Evolutionary conservation across 2,888 invertebrate species (phyloP).

Genomic region (Eupelmus urozonus): DNA sequence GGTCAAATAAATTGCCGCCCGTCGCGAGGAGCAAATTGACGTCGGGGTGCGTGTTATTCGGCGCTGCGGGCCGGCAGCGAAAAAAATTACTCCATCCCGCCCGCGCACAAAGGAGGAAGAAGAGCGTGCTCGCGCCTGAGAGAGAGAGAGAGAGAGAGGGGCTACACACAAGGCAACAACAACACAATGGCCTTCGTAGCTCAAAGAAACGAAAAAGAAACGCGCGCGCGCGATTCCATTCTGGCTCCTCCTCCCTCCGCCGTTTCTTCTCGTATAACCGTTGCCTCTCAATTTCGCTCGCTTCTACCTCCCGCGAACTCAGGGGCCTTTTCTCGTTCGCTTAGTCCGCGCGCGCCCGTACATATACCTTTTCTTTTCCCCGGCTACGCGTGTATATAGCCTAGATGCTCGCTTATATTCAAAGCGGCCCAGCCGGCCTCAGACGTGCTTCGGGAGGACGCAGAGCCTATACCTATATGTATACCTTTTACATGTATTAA

Average conservation of each 20-base stretch:
- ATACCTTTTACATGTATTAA: conserved; percentile 35
- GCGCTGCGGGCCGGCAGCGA: not conserved
- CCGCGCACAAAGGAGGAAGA: not conserved
- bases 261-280: not conserved
- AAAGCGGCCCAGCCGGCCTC: not conserved
- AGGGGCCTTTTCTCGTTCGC: not conserved
- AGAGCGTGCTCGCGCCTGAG: not conserved
- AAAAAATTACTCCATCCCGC: conserved; percentile 8
- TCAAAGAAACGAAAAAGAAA: not conserved
- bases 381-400: not conserved
- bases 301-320: conserved; percentile 1
- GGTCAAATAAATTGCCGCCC: conserved; percentile 38
- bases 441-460: conserved; percentile 10
- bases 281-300: conserved; percentile 18
- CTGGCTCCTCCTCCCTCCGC: not conserved
- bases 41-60: conserved; percentile 25
- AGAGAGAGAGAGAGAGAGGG: too few species aligned
- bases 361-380: not conserved
- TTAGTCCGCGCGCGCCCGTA: not conserved
- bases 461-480: too few species aligned
- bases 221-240: conserved; percentile 4
- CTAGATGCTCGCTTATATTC: conserved; percentile 9
- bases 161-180: too few species aligned
- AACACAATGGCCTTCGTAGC: too few species aligned
- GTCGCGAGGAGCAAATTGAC: conserved; percentile 44